Base-by-base conservation (phyloP, 2,888 invertebrate species). In the Drosophila phalerata region DNA sequence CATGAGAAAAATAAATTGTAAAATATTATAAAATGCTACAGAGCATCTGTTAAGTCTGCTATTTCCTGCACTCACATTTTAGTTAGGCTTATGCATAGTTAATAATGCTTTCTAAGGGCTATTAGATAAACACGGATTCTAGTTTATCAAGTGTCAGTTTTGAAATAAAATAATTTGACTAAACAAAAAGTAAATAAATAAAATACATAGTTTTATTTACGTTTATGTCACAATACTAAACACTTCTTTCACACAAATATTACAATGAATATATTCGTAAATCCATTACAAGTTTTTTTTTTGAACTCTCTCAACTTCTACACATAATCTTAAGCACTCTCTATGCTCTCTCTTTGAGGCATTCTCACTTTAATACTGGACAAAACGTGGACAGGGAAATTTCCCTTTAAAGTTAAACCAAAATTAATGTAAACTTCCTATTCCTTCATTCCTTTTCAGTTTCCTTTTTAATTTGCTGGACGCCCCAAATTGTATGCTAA, bases 401-500 rank as follows among this genome's bases (percentile, higher is more conserved):
- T 13, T 11, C 28, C 9, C 13, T 49, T 49, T 52, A 60, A 60
- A 61, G 43, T 43, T 17, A 4, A 52, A 43, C 32, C 42, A 13
- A 51, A 43, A 34, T 61, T 28, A 61, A 61, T 61, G 42, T 17
- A 25, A 53, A 53, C 15, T 55, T 52, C 34, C 17, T 25, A 15
- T 51, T 25, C 25, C 13, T 19, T 13, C 11, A 15, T 42, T 37
- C 38, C 22, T 28, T 37, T 55, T 38, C 32, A 13, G 9, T 13
- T 49, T 51, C 19, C n/a, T 11, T 51, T 15, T 5, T 38, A 25
- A 42, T 49, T 66, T 38, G 25, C 40, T 51, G 19, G 37, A 19
- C 48, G 61, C 63, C 65, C 67, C 75, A 62, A 85, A 84, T 81
- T 81, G 82, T 78, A 72, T 81, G 79, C 72, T 81, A 81, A 81